Base-by-base conservation (phyloP, 92 coral and sea anemone genomes). In the Actinernus sp. region DNA sequence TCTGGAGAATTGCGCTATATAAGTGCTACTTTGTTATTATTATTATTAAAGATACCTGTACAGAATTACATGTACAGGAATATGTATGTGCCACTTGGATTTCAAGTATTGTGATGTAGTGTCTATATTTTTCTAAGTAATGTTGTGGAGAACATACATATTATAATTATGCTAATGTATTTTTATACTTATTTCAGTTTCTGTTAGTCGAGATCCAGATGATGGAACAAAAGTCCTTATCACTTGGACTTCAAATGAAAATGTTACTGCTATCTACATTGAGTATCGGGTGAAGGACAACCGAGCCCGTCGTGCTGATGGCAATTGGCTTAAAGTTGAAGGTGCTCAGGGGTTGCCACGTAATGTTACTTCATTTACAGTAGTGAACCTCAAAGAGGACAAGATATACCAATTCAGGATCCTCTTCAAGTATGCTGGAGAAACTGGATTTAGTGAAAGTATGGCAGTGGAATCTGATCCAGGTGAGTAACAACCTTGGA, bases 371-470 rank as follows among this genome's bases (percentile, higher is more conserved):
- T 55, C 61, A 34, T 68, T 75, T 31, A 44, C 16, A 16, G 89
- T 83, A 55, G 59, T 37, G 12, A 47, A 61, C 28, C 89, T 83
- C 2, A 16, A 68, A 1, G 74, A 78, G 4, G 78, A 45, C 31
- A 62, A 61, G 49, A 34, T 30, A 0, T 83, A 83, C 57, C 69
- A 23, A 56, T 83, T 83, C 28, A 47, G 84, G 41, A 8, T 83
- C 43, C 68, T 68, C 26, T 66, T 83, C 55, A 49, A 63, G 52
- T 34, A 26, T 38, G 55, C 72, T 1, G 77, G 69, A 14, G 76
- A 68, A 45, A 45, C 22, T 28, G 71, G 71, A 2, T 26, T 63
- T 12, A 63, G 12, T 46, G 33, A 27, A 4, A 38, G 31, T 24
- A 63, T 63, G 71, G 26, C 28, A 3, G 71, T 63, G 3, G 55